phyloP scores from a whole-genome alignment of 2,888 invertebrate genomes.

The Ptychoptera contaminata region DNA sequence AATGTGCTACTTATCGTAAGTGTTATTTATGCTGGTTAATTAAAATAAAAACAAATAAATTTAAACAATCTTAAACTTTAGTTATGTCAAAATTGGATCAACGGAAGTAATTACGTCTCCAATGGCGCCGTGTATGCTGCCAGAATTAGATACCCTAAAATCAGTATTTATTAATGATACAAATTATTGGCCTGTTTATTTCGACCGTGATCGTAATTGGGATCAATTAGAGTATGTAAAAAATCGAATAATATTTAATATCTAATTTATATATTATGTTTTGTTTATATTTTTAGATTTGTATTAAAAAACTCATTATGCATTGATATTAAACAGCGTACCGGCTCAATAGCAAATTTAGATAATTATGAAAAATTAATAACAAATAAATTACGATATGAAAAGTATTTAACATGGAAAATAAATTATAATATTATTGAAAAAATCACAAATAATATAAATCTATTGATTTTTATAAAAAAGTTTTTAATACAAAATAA shows the following conservation, averaged over 20 bases:
- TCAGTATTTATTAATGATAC: constrained; percentile 68
- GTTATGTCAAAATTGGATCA: constrained; percentile 30
- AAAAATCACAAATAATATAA: constrained; percentile 57
- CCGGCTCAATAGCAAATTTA: constrained; percentile 72
- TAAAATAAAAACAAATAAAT: too few species aligned
- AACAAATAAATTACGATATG: constrained; percentile 61
- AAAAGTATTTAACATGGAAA: constrained; percentile 46
- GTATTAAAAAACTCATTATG: constrained; percentile 51
- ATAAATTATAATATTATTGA: constrained; percentile 46
- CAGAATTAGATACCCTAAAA: constrained; percentile 57
- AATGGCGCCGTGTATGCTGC: constrained; percentile 74
- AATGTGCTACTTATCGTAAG: constrained; percentile 58
- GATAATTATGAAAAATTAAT: constrained; percentile 72
- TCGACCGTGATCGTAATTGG: constrained; percentile 73
- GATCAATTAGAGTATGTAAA: constrained; percentile 51
- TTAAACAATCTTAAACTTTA: constrained; percentile 18
- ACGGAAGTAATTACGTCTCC: constrained; percentile 34
- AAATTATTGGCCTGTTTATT: constrained; percentile 79
- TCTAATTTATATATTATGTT: neutral
- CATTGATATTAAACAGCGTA: constrained; percentile 75
- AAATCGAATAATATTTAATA: constrained; percentile 3
- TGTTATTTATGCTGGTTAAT: neutral
- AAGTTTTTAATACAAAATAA: constrained; percentile 38
- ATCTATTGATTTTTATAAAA: constrained; percentile 51
- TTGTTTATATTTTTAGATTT: too few species aligned